Evolutionary conservation across 2,797 vertebrate genomes (phyloP), one percentile per base, ranked within the genome.

Genomic region (Periparus ater): DNA sequence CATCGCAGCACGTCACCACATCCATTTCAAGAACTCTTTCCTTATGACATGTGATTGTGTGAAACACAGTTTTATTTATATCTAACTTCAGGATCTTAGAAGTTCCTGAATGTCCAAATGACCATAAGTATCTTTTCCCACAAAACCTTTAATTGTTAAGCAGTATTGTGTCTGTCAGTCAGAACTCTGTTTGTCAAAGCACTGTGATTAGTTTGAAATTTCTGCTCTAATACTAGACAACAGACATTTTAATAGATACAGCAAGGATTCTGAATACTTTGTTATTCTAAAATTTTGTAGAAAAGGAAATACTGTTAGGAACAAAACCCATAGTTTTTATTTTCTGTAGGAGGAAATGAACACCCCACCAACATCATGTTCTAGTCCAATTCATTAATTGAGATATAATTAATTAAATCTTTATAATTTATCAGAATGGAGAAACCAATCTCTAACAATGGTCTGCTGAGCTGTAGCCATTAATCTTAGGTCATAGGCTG

Each of bases 381-480:
- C 32, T 89, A 86, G 29, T 89, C 20, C 23, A 72, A 86, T 77
- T 86, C 63, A 45, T 88, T 93, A 86, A 66, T 27, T 3, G 2
- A 91, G 19, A 34, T 47, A 72, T 70, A 91, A 93, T 91, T 93
- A 92, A 94, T 90, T 89, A 77, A 76, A 88, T 60, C 26, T 65
- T 48, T 86, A 92, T 78, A 27, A 62, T 83, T 91, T 25, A 27
- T 84, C 42, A 79, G 38, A 96, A 95, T 16, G 44, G 45, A 88
- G n/a, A 84, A 88, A 91, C 57, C 21, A 71, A 70, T 83, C 57
- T 48, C 61, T 60, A 79, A 67, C 50, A 85, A 51, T 19, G 11
- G 40, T 92, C 51, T 86, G 11, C 54, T 58, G 48, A 91, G 71
- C 21, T 86, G 40, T 66, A 80, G 47, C 25, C 13, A 23, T 93